Evolutionary conservation across 1,140 invertebrate genomes (phyloP), one percentile per base, ranked within the genome.

Genomic region (Kradibia gibbosae): DNA sequence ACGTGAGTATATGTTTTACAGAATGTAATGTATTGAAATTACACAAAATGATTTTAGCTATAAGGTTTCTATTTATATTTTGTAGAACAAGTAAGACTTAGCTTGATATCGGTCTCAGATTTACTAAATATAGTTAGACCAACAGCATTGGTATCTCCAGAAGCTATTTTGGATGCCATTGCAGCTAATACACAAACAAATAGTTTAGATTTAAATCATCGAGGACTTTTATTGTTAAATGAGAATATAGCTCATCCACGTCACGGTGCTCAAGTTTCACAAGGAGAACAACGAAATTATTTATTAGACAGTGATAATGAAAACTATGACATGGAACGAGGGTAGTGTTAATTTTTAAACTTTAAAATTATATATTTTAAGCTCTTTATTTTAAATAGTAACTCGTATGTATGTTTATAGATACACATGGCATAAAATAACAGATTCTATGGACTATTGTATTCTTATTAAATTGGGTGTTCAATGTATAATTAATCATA

Each of bases 111-210:
- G 39, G 92, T 98, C 34, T 94, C 95, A 75, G 97, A 99, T 88
- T 91, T 99, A 82, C 91, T 99, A 67, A 96, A 95, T 76, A 93
- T 95, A 76, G 98, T 99, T 3, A 92, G 98, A 67, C 95, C 96
- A 5, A 96, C 96, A 39, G 93, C 94, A 53, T 93, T 99, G 20
- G 94, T 99, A 48, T 94, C 95, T 45, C 94, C 98, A 1, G 97
- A 99, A 91, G 94, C 94, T 86, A 95, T 99, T 80, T 93, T 99
- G 20, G 98, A 99, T 92, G 98, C 98, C 31, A 98, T 99, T 83
- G 94, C 97, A 85, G 94, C 95, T 84, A 94, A 95, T 85, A 97
- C 94, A 45, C 95, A 95, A 87, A 94, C 94, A 65, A 93, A 94
- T 85, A 94, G 95, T 87, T 95, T 94, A 50, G 94, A 96, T 81